Base-by-base conservation (phyloP, 2,888 invertebrate genomes). In the Chamaedrilus cognettii region DNA sequence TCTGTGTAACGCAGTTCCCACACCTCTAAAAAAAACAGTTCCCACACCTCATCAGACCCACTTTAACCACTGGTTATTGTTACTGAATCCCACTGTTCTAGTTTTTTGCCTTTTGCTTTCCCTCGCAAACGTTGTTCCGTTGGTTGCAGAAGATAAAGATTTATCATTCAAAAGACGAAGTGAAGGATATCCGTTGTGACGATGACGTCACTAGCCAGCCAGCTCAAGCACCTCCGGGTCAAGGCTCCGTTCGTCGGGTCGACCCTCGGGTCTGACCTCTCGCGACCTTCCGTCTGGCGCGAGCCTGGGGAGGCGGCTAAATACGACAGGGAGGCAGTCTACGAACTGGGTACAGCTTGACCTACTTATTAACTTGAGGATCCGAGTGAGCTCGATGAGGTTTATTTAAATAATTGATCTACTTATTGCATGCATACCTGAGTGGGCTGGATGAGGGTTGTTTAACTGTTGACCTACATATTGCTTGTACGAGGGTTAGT, bases 261-360 rank as follows among this genome's bases (percentile, higher is more conserved):
- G 26, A 7, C 26, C 7, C 55, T 23, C 19, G 55, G 55, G 15
- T 52, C 55, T 23, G 55, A 52, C 26, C 55, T 19, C 26, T 7
- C 5, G 15, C 19, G 55, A 7, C 15, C 55, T 26, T 52, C 55
- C 26, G 26, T 52, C 7, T 23, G 11, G 15, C 26, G 7, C 26
- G 55, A 52, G 23, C 55, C 55, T 11, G 55, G 55, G 15, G 55
- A 52, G 55, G 55, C 55, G 19, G 55, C 55, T 23, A 52, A 52
- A 26, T 52, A 52, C 26, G 55, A 52, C 55, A 7, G 55, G 15
- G 55, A 52, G 55, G 7, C 55, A 5, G 26, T 52, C 23, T 52
- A 52, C 26, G 55, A 52, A 23, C 55, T 52, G 15, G 55, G 55
- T 52, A 26, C 11, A 26, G 11, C 7, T 11, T 42, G 7, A 19